Base-by-base conservation (phyloP, 92 coral and sea anemone genomes). In the Palythoa heliodiscus region DNA sequence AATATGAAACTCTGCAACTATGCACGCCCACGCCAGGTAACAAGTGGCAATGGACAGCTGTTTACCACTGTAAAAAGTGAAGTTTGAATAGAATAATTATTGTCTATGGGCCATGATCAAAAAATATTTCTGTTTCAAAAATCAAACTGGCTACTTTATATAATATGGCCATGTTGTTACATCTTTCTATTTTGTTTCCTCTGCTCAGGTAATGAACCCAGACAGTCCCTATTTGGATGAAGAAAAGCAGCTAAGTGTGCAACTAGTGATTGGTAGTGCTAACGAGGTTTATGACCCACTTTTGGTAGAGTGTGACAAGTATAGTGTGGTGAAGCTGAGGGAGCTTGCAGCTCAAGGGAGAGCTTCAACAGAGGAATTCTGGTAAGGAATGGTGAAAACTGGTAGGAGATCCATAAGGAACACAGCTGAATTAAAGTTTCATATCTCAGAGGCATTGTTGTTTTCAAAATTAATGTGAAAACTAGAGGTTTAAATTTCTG, bases 271-370 rank as follows among this genome's bases (percentile, higher is more conserved):
- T 70, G 90, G 87, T 39, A 95, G 88, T 82, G 92, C 91, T 52
- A 97, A 97, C 64, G 95, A 95, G 75, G 93, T 97, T 9, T 97
- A 97, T 54, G 99, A 95, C 82, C 99, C 97, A 23, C 88, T 97
- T 19, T 83, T 97, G 73, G 86, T 93, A 75, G 95, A 92, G 50
- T 90, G 89, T 29, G 95, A 93, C 64, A 97, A 97, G 83, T 91
- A 92, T 74, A 95, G 97, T 85, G 82, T 97, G 7, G 92, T 95
- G 6, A 93, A 93, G 82, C 78, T 97, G 89, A 88, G 99, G 70
- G 99, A 97, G 69, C 75, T 88, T 25, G 95, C 93, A 24, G 98
- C 94, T 50, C 96, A 92, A 63, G 88, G 91, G 55, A 83, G 88
- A 72, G 86, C 87, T 16, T 72, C 91, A 11, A 81, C 92, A 7